phyloP scores from a whole-genome alignment of 2,888 invertebrate genomes.

The Micoletzkya japonica region DNA sequence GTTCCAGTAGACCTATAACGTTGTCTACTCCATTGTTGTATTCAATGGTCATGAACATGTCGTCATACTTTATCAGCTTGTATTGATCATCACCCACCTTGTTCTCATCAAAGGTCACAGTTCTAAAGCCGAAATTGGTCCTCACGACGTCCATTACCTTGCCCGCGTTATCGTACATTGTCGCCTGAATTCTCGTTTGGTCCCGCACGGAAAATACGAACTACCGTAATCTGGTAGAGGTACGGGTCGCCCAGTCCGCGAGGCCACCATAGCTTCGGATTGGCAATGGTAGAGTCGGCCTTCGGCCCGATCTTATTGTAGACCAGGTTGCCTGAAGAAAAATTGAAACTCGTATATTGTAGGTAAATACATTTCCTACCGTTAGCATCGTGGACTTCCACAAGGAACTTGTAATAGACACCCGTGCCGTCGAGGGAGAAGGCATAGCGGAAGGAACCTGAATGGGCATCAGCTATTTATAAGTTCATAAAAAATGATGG shows the following conservation, averaged over 20 bases:
- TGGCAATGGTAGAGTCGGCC: slow-evolving; percentile 33
- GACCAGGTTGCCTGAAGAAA: slow-evolving; percentile 2
- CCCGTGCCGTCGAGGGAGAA: slow-evolving; percentile 18
- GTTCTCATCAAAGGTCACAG: slow-evolving; percentile 76
- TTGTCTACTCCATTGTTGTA: too few relatives aligned
- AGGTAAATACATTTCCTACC: too few relatives aligned
- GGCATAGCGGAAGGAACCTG: slow-evolving; percentile 32
- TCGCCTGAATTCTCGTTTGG: too few relatives aligned
- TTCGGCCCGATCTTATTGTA: background rate
- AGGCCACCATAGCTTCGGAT: slow-evolving; percentile 67
- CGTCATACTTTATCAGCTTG: too few relatives aligned
- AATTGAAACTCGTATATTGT: background rate
- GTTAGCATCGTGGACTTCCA: slow-evolving; percentile 24
- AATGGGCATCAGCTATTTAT: too few relatives aligned
- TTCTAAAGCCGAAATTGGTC: slow-evolving; percentile 83
- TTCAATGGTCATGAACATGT: too few relatives aligned
- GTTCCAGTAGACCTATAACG: slow-evolving; percentile 76
- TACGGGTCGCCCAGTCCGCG: slow-evolving; percentile 69
- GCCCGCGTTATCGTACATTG: slow-evolving; percentile 27
- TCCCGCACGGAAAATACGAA: background rate
- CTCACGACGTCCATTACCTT: slow-evolving; percentile 76
- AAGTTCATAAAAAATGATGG: slow-evolving; percentile 14
- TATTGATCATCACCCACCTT: too few relatives aligned
- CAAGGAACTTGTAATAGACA: slow-evolving; percentile 27
- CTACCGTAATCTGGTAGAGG: slow-evolving; percentile 82